A percentile compares a stretch with the other conserved stretches of the same genome.
These are phyloP conservation scores for Hetaerina titia DNA, from an alignment of 2,888 invertebrate genomes.

Conservation along the genomic window DNA sequence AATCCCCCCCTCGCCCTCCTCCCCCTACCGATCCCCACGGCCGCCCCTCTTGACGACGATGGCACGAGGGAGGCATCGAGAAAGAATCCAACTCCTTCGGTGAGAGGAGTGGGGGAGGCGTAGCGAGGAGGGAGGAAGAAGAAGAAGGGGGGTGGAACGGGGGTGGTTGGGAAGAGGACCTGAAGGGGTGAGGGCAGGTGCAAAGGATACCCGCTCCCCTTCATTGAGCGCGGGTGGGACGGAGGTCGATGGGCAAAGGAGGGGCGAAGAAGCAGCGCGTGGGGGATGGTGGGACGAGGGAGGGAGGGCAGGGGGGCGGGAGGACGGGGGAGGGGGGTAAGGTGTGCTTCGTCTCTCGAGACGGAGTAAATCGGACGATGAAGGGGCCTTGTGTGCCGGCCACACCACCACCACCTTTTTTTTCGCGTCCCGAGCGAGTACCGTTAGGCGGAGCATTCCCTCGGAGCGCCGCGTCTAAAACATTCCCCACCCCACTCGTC, in stretches of 20 bases:
- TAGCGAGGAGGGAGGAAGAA: background rate
- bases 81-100: background rate
- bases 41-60: background rate
- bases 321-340: background rate
- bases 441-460: constrained; percentile 30
- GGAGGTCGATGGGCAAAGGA: background rate
- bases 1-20: background rate
- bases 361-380: background rate
- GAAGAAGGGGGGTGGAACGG: background rate
- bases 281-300: background rate
- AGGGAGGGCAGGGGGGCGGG: background rate
- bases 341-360: constrained; percentile 19
- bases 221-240: background rate
- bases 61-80: constrained; percentile 37
- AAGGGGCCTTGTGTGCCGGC: background rate
- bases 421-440: constrained; percentile 13
- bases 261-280: background rate
- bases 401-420: background rate
- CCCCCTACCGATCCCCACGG: background rate
- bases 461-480: background rate
- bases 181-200: constrained; percentile 58
- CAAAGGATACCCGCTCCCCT: constrained; percentile 44
- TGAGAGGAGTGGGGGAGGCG: background rate
- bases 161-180: background rate
- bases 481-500: background rate